Percentiles rank a stretch among this genome's conserved stretches.
phyloP scores from a whole-genome alignment of 2,797 vertebrate species.

The Xyrichtys novacula region DNA sequence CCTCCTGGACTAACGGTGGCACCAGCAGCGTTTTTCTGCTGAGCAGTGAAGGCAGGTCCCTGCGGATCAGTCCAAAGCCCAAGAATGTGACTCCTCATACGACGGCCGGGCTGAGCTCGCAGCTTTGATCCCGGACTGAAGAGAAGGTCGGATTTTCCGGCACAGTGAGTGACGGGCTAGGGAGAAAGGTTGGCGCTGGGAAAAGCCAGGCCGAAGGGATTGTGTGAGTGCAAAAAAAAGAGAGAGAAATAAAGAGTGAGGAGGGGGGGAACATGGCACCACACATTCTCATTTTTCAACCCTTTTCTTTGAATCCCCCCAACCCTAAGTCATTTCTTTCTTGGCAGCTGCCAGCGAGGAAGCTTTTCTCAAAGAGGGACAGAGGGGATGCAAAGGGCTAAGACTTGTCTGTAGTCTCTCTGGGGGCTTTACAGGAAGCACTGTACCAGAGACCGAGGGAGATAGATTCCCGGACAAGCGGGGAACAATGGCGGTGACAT shows the following conservation, averaged over 20 bases:
- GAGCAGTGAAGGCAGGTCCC: conserved; percentile 41
- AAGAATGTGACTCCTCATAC: conserved; percentile 73
- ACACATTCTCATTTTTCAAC: conserved; percentile 56
- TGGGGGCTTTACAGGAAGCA: conserved; percentile 55
- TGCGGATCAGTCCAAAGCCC: conserved; percentile 58
- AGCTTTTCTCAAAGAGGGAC: conserved; percentile 68
- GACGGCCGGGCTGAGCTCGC: conserved; percentile 44
- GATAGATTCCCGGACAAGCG: conserved; percentile 67
- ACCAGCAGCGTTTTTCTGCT: conserved; percentile 33
- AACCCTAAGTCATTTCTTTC: conserved; percentile 58
- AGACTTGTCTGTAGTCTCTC: conserved; percentile 59
- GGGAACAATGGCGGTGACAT: conserved; percentile 75
- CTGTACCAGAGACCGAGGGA: conserved; percentile 52
- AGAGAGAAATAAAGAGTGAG: background rate
- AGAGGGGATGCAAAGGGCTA: conserved; percentile 61
- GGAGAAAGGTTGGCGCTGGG: conserved; percentile 46
- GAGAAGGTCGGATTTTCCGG: conserved; percentile 79
- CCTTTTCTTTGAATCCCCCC: conserved; percentile 44
- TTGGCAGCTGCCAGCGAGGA: conserved; percentile 63
- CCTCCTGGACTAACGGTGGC: conserved; percentile 40
- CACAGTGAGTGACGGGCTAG: conserved; percentile 72
- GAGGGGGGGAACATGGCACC: background rate
- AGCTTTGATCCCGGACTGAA: conserved; percentile 76
- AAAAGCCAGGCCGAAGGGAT: conserved; percentile 64
- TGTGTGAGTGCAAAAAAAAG: conserved; percentile 41